Evolutionary conservation across 2,113 vertebrate species (phyloP).

Genomic region (Psilopsiagon aymara): DNA sequence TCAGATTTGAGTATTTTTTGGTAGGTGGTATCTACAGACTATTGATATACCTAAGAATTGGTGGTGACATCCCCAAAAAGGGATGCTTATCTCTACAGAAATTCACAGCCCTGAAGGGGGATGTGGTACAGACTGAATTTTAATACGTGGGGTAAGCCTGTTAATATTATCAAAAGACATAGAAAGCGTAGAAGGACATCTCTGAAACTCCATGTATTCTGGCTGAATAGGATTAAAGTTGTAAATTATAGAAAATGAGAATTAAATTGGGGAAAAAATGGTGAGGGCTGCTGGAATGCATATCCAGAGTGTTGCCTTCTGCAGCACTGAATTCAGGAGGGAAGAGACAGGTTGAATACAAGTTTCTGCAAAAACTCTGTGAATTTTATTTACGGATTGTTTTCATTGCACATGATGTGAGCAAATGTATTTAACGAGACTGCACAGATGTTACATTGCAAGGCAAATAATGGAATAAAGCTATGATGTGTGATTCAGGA

Average conservation of each 20-base stretch:
- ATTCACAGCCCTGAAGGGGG: background rate
- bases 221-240: background rate
- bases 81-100: background rate
- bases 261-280: background rate
- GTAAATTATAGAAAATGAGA: background rate
- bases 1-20: background rate
- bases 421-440: background rate
- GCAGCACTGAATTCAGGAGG: background rate
- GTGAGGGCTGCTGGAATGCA: background rate
- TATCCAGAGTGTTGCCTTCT: background rate
- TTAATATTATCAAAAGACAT: background rate
- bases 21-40: background rate
- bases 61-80: background rate
- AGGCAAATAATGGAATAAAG: background rate
- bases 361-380: background rate
- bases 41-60: background rate
- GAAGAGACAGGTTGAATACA: background rate
- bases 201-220: background rate
- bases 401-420: background rate
- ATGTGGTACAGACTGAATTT: background rate
- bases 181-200: background rate
- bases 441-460: background rate
- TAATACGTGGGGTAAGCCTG: background rate
- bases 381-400: background rate
- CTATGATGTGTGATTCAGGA: background rate